These are phyloP conservation scores for Patella caerulea DNA, from an alignment of 2,888 invertebrate species.

Conservation along the genomic window DNA sequence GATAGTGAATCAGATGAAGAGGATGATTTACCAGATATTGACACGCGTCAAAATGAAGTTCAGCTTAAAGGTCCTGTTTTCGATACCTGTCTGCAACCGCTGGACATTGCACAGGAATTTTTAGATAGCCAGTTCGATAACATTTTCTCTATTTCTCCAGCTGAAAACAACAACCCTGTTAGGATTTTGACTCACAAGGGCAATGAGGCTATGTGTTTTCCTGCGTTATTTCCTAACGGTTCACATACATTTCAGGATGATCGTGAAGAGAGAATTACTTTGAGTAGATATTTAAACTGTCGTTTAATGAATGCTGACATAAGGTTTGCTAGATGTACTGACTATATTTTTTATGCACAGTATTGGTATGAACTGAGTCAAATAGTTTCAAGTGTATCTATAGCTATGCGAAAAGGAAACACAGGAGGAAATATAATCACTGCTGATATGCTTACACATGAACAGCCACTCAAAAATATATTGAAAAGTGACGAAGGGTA, in stretches of 20 bases:
- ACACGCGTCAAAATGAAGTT: background rate
- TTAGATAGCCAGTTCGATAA: slow-evolving; percentile 24
- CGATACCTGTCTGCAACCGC: slow-evolving; percentile 35
- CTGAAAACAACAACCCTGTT: slow-evolving; percentile 27
- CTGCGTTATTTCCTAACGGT: slow-evolving; percentile 28
- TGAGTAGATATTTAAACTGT: slow-evolving; percentile 23
- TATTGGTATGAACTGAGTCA: slow-evolving; percentile 29
- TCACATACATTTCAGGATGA: slow-evolving; percentile 8
- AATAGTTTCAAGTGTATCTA: slow-evolving; percentile 23
- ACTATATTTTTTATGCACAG: slow-evolving; percentile 31
- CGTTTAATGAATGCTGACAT: slow-evolving; percentile 23
- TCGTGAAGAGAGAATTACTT: slow-evolving; percentile 14
- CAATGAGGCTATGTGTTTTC: slow-evolving; percentile 29
- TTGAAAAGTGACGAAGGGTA: slow-evolving; percentile 22
- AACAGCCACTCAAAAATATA: slow-evolving; percentile 7
- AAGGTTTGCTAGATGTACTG: slow-evolving; percentile 24
- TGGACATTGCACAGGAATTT: slow-evolving; percentile 30
- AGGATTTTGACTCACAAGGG: slow-evolving; percentile 21
- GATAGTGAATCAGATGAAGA: background rate
- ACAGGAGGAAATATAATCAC: slow-evolving; percentile 11
- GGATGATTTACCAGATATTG: background rate
- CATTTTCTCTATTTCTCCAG: slow-evolving; percentile 30
- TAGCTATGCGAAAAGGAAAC: slow-evolving; percentile 25
- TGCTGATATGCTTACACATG: slow-evolving; percentile 17
- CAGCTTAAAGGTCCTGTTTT: background rate